Percentiles rank a stretch among this genome's conserved stretches.
Conservation (phyloP, 2,113 vertebrate species). For the Cacatua alba region DNA sequence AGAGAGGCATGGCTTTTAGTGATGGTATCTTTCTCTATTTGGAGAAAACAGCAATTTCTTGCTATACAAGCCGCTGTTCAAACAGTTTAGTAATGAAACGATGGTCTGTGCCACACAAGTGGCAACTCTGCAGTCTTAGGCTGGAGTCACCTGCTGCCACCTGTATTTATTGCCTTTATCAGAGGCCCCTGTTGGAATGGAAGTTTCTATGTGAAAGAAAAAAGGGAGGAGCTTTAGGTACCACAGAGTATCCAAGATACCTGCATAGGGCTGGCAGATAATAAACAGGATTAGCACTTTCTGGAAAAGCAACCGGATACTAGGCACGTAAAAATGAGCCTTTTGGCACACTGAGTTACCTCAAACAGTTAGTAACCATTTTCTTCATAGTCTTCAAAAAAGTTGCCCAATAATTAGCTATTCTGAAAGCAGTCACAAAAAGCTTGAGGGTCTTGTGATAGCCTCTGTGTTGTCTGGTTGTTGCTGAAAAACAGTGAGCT, state of each 20-base stretch:
- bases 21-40: not conserved
- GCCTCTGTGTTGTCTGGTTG: not conserved
- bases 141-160: not conserved
- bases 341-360: not conserved
- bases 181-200: not conserved
- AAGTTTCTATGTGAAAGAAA: not conserved
- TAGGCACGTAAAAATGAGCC: not conserved
- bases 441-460: not conserved
- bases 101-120: not conserved
- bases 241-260: not conserved
- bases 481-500: not conserved
- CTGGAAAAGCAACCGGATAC: not conserved
- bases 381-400: not conserved
- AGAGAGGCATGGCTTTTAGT: not conserved
- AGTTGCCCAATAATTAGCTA: not conserved
- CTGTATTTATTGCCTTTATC: not conserved
- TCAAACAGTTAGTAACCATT: not conserved
- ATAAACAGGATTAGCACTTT: not conserved
- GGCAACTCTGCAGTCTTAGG: not conserved
- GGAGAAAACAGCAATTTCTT: not conserved
- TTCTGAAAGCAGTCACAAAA: not conserved
- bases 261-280: not conserved
- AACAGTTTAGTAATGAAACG: fast-evolving
- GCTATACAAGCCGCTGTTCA: not conserved
- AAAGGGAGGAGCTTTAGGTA: not conserved